Evolutionary conservation across 2,113 vertebrate genomes (phyloP), one percentile per base, ranked within the genome.

Genomic region (Stegastes partitus): DNA sequence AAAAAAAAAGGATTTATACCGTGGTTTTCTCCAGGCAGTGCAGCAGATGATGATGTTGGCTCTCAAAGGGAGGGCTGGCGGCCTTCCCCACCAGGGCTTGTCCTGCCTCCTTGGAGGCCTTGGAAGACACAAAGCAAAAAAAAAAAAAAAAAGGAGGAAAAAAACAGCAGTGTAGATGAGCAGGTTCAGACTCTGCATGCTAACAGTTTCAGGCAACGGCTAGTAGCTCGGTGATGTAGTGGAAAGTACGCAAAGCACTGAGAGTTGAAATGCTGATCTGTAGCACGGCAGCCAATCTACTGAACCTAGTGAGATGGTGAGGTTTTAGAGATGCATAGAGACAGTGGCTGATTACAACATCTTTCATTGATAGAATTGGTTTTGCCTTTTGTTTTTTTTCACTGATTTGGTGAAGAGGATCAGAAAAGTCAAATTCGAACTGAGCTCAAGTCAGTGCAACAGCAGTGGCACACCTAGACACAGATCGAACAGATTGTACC

Each of bases 11-110:
- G 21, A 3, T 19, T 28, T 95, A 96, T 97, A 99, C 98, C 96
- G 98, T 99, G 77, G 98, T 99, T 93, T 99, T 99, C 94, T 99
- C 98, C 91, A 99, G 94, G 93, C 98, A 99, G 93, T 99, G 98
- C 88, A 99, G 96, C 87, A 99, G 95, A 93, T 99, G 98, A 92
- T 99, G 96, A 87, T 99, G 98, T 70, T 99, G 97, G 49, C 95
- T 97, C 94, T 99, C 96, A 82, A 99, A 99, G 61, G 96, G 96
- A 84, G 97, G 97, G 88, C 91, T 95, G 53, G 95, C 92, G 16
- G 95, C 83, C 94, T 99, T 98, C 82, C 87, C 94, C 89, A 98
- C 94, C 92, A 99, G 95, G 86, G 94, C 96, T 81, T 96, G 94
- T 87, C 97, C 97, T 77, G 98, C 97, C 93, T 97, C 94, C 88